Percentiles rank a stretch among this genome's conserved stretches.
These are phyloP conservation scores for Copsychus sechellarum DNA, from an alignment of 2,113 vertebrate genomes.

Conservation along the genomic window DNA sequence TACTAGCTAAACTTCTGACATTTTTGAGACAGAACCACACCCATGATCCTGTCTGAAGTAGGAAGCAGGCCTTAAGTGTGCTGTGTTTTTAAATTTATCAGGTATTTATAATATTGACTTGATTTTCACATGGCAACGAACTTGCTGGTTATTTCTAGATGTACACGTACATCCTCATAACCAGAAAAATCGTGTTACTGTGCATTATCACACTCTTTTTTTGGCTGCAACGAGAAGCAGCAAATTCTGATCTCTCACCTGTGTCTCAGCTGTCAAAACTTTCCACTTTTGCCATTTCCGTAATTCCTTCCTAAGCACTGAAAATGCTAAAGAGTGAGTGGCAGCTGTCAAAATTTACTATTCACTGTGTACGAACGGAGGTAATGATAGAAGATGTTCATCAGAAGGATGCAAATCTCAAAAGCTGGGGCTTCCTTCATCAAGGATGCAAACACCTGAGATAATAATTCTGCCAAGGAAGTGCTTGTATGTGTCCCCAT, in stretches of 20 bases:
- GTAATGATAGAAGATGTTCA: not conserved
- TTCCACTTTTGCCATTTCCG: not conserved
- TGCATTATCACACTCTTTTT: not conserved
- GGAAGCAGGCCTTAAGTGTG: not conserved
- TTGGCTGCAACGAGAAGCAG: not conserved
- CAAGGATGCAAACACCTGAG: not conserved
- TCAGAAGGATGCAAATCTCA: not conserved
- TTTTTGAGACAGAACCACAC: not conserved
- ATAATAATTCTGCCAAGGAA: not conserved
- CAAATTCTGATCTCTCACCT: conserved; percentile 16
- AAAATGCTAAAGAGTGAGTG: conserved; percentile 1
- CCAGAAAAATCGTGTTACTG: not conserved
- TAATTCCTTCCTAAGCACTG: not conserved
- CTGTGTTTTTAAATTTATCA: not conserved
- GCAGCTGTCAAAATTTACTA: conserved; percentile 42
- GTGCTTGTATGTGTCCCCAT: not conserved
- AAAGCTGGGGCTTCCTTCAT: not conserved
- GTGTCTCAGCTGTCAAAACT: conserved; percentile 13
- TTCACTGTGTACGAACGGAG: not conserved
- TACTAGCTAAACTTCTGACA: not conserved
- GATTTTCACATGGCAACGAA: not conserved
- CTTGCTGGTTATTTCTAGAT: not conserved
- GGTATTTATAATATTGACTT: not conserved
- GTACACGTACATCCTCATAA: rapidly evolving
- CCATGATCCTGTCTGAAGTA: not conserved